Evolutionary conservation across 2,113 vertebrate species (phyloP).

Genomic region (Panurus biarmicus): DNA sequence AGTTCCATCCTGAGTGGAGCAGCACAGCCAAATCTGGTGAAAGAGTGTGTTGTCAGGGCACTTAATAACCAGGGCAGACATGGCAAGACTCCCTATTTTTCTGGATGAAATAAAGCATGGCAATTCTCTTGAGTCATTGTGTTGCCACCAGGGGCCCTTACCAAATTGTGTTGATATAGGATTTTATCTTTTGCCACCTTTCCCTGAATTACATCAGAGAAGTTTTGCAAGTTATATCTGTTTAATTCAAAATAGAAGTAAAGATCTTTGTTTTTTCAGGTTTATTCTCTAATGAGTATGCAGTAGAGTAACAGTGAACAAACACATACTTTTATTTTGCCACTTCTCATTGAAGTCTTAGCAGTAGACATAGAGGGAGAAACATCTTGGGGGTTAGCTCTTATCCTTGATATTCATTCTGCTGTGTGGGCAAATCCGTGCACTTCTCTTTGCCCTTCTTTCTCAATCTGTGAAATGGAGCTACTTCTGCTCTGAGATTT

Average conservation of each 20-base stretch:
- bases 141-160: neutral
- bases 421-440: neutral
- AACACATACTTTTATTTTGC: neutral
- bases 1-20: neutral
- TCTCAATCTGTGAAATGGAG: neutral
- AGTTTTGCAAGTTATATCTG: neutral
- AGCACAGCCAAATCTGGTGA: neutral
- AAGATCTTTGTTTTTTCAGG: neutral
- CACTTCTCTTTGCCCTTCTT: slow-evolving; percentile 16
- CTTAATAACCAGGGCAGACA: neutral
- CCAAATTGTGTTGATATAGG: neutral
- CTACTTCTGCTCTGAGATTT: neutral
- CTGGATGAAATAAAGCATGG: neutral
- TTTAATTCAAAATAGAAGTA: neutral
- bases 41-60: neutral
- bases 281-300: neutral
- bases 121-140: neutral
- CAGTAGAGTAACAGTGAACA: neutral
- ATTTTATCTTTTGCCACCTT: neutral
- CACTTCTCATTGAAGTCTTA: neutral
- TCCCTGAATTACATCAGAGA: neutral
- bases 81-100: neutral
- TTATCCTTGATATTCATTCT: neutral
- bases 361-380: neutral
- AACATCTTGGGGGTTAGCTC: neutral